Base-by-base conservation (phyloP, 2,113 vertebrate species). In the Shinisaurus crocodilurus region DNA sequence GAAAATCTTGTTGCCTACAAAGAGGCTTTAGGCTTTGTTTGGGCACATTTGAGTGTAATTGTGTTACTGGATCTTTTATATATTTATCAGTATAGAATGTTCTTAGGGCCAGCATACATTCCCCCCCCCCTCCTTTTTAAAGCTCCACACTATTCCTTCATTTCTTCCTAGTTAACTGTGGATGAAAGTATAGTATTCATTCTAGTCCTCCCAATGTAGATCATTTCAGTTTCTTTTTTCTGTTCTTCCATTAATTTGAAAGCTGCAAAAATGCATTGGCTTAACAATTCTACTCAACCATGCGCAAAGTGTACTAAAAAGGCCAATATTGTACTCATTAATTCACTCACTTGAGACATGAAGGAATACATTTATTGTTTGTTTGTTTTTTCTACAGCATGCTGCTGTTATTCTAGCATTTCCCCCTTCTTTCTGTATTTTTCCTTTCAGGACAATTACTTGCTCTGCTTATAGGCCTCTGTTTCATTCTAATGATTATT, bases 21-120 rank as follows among this genome's bases (percentile, higher is more conserved):
- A 87, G 65, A 90, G 43, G 0, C 0, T 34, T 85, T 93, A 40
- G 3, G 15, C 74, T 91, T 92, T 91, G 34, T 93, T 92, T 86
- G 76, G 12, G 91, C 34, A 69, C n/a, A 70, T 50, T 86, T 57
- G 5, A 83, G 5, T 85, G 1, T 54, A 88, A 69, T 57, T 76
- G 1, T 87, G 79, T 34, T 65, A n/a, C 27, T 90, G 23, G 13
- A 79, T 15, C 54, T 3, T 65, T 93, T 88, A 90, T 81, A 83
- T 87, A 88, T 74, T 92, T 88, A 43, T 91, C 57, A 65, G 50
- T 6, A 85, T 0, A 0, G 34, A 76, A 82, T 77, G 1, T 40
- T 77, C 70, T 86, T 60, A 6, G 76, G 86, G 91, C 90, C 34
- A 29, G 1, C 0, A 0, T 63, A 2, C 4, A 1, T 3, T 40